Conservation (phyloP, 2,113 vertebrate species). For the Poeciliopsis occidentalis region DNA sequence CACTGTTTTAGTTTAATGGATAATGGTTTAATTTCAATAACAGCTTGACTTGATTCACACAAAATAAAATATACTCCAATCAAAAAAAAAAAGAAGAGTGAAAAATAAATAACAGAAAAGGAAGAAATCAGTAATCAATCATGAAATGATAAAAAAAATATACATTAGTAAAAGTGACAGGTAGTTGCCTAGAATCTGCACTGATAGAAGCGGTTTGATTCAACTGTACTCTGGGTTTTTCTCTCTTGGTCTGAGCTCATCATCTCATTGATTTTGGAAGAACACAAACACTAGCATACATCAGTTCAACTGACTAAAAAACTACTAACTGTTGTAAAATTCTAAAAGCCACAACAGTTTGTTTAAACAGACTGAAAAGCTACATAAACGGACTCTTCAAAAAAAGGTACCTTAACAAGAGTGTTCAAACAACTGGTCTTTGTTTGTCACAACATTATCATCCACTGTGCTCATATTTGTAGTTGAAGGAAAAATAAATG, state of each 20-base stretch:
- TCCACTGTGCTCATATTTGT: neutral
- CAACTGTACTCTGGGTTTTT: neutral
- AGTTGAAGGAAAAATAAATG: constrained; percentile 6
- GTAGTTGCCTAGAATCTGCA: neutral
- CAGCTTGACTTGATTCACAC: constrained; percentile 33
- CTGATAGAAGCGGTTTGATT: neutral
- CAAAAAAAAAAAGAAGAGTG: constrained; percentile 11
- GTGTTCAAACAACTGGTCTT: neutral
- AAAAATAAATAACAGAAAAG: constrained; percentile 57
- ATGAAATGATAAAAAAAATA: constrained; percentile 30
- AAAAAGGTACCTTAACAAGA: neutral
- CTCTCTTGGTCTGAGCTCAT: neutral
- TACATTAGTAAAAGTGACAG: constrained; percentile 34
- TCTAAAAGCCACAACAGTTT: neutral
- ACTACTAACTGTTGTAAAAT: neutral
- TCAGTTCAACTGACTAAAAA: neutral
- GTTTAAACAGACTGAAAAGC: neutral
- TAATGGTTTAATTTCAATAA: constrained; percentile 68
- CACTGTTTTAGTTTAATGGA: constrained; percentile 14
- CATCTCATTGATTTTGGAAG: neutral
- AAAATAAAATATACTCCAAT: constrained; percentile 51
- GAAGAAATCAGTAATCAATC: constrained; percentile 17
- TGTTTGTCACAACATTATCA: neutral
- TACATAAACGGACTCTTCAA: neutral
- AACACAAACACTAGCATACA: neutral